Base-by-base conservation (phyloP, 2,797 vertebrate species). In the Lycodopsis pacificus region DNA sequence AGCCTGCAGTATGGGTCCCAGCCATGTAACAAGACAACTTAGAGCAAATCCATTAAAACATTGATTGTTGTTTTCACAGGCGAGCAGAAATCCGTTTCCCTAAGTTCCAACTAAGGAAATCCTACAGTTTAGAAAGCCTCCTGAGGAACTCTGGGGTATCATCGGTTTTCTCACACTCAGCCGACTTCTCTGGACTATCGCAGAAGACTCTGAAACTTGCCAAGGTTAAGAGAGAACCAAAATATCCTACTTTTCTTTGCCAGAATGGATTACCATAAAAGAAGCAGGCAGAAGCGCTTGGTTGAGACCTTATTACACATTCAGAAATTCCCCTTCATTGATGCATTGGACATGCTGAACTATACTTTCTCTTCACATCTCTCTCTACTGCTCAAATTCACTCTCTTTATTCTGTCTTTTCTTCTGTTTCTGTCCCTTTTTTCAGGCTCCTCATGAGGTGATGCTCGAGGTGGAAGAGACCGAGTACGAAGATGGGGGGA, bases 51-150 rank as follows among this genome's bases (percentile, higher is more conserved):
- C 68, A 83, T 87, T 72, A 68, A 90, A 72, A 67, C 73, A 61
- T 73, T 69, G 88, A 89, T 83, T 83, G 77, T 73, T 89, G 65
- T 86, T 84, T 92, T 81, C 70, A 64, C 73, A 89, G 83, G 64
- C 36, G 51, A 70, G 79, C 81, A 81, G 83, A 90, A 81, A 88
- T 90, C 71, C 59, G 19, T 82, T 83, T 82, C 53, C 73, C 76
- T 0, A 86, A 79, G 76, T 86, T 89, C 68, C 57, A 77, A 4
- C 54, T 80, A 12, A 82, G 77, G 46, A 87, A 79, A 77, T 80
- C 74, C 20, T 70, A 79, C 71, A 73, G 40, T 73, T 78, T 82
- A 40, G 42, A 73, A 22, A 81, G 36, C 32, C 69, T 89, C 64
- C 44, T 53, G 27, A 84, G 74, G 69, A 77, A 34, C 14, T 27